Evolutionary conservation across 2,888 invertebrate genomes (phyloP).

Genomic region (Mythimna pallens): DNA sequence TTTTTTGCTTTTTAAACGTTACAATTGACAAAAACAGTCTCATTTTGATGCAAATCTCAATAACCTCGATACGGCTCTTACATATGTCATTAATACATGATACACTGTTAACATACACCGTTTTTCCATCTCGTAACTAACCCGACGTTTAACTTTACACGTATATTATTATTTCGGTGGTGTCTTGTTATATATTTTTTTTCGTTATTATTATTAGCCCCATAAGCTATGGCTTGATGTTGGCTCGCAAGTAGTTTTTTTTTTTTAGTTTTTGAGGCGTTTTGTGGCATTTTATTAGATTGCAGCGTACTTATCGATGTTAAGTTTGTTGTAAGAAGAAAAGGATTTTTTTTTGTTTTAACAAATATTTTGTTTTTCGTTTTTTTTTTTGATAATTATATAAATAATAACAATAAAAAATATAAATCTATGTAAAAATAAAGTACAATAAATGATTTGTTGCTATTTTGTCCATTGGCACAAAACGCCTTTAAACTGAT

Average conservation of each 20-base stretch:
- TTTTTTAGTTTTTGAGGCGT: conserved; percentile 43
- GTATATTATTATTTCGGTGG: conserved; percentile 57
- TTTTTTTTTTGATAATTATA: not conserved
- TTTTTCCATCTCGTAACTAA: conserved; percentile 62
- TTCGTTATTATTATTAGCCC: conserved; percentile 39
- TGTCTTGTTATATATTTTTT: conserved; percentile 59
- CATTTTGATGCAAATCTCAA: conserved; percentile 1
- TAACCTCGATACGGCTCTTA: not conserved
- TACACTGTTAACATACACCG: conserved; percentile 44
- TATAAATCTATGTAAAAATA: not conserved
- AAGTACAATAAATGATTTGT: not conserved
- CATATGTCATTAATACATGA: conserved; percentile 47
- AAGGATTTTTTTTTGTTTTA: not conserved
- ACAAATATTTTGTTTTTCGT: not conserved
- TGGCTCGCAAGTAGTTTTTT: conserved; percentile 58
- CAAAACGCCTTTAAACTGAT: conserved; percentile 43
- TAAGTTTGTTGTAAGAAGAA: not conserved
- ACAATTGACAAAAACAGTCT: conserved; percentile 20
- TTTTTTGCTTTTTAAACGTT: not conserved
- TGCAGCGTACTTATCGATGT: not conserved
- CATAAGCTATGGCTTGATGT: conserved; percentile 61
- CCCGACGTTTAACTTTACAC: conserved; percentile 51
- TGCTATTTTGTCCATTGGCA: not conserved
- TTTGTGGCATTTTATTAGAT: conserved; percentile 33
- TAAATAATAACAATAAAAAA: not conserved